phyloP scores from a whole-genome alignment of 2,113 vertebrate genomes.

The Motacilla tschutschensis region DNA sequence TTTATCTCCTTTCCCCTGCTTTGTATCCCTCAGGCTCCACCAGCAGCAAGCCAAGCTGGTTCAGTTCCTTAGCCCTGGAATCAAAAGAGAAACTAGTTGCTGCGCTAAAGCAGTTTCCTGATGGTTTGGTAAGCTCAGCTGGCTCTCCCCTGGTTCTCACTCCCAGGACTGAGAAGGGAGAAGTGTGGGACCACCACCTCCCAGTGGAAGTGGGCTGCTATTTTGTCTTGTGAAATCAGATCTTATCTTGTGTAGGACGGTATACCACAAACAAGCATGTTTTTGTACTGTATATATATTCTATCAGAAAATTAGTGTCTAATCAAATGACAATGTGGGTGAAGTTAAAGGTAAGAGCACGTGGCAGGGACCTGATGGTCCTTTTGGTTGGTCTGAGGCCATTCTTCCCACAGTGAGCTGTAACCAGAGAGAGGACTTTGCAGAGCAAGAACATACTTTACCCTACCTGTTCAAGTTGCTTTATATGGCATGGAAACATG shows the following conservation, averaged over 20 bases:
- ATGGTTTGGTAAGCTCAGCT: background rate
- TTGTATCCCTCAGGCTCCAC: background rate
- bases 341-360: background rate
- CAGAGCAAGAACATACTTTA: background rate
- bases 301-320: background rate
- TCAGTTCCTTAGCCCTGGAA: background rate
- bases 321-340: background rate
- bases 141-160: accelerated
- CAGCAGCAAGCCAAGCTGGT: background rate
- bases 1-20: background rate
- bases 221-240: background rate
- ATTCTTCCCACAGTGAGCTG: background rate
- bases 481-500: background rate
- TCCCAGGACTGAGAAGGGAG: background rate
- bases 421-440: background rate
- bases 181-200: background rate
- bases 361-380: background rate
- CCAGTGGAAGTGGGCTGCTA: background rate
- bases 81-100: background rate
- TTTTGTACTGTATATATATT: background rate
- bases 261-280: background rate
- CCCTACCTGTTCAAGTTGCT: background rate
- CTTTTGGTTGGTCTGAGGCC: background rate
- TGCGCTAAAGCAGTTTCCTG: background rate
- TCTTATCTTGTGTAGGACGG: background rate